Evolutionary conservation across 2,888 invertebrate species (phyloP), one percentile per base, ranked within the genome.

Genomic region (Eristalis intricaria): DNA sequence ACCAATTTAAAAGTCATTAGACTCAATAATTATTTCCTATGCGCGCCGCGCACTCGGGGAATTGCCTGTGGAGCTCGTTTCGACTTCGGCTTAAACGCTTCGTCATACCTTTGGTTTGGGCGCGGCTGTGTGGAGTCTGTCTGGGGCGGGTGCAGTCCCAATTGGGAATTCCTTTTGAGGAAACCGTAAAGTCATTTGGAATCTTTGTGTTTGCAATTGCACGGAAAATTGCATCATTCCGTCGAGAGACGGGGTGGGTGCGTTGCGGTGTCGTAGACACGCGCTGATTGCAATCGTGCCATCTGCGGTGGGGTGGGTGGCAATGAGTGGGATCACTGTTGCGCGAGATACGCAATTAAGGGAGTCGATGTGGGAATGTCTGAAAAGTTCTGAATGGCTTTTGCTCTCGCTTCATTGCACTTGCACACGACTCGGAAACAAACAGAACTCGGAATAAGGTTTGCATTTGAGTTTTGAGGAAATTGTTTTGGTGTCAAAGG

Each of bases 1-100:
- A 87, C 73, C 84, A 87, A 87, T 84, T 87, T 87, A 79, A 84
- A 87, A 87, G 79, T 87, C 83, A 87, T 87, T 84, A 87, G 87
- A 87, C 50, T 68, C 64, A 64, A 75, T 73, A 64, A 84, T 84
- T 78, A 79, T 79, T 87, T 87, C 76, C 63, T 74, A 26, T 70
- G 77, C 74, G 43, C 19, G 65, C 74, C 43, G 11, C 29, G 40
- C 26, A 60, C 26, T 60, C 26, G 60, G 60, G 60, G 60, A 60
- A 74, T 83, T 63, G 77, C 58, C 60, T 19, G 22, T n/a, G 15
- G 38, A 38, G 29, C 22, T 29, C 22, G 15, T 38, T 50, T 50
- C 8, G 50, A 19, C 32, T 70, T 40, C 8, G 50, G 50, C 32
- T 70, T 40, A 61, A 83, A 35, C 64, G 70, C 69, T 58, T 58